These are phyloP conservation scores for Stegodyphus dumicola DNA, from an alignment of 1,140 invertebrate genomes.

Conservation along the genomic window DNA sequence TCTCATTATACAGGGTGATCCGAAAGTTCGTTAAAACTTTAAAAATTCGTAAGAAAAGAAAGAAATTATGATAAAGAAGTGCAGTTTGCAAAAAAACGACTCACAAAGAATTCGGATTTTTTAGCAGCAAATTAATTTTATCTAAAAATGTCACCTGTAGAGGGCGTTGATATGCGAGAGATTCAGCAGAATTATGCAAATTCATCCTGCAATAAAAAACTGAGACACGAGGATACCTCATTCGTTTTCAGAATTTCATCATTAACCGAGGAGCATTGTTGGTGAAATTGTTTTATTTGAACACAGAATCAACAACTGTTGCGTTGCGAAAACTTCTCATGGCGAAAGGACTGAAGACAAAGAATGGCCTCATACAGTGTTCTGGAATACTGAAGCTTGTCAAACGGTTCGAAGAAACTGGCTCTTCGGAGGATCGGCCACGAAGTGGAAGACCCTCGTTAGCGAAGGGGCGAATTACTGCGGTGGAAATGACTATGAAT, in stretches of 20 bases:
- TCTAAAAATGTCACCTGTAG: neutral
- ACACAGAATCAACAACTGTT: neutral
- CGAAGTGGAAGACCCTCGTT: neutral
- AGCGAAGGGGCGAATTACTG: neutral
- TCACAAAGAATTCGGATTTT: no score
- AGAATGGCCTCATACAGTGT: neutral
- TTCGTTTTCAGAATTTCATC: neutral
- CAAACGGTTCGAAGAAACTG: constrained; percentile 1
- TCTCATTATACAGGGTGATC: no score
- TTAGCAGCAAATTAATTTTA: neutral
- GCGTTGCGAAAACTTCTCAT: neutral
- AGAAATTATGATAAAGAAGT: no score
- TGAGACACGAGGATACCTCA: neutral
- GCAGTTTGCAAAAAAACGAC: no score
- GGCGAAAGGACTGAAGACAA: neutral
- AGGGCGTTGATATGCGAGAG: neutral
- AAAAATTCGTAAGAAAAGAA: no score
- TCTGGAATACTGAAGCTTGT: neutral
- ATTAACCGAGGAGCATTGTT: neutral
- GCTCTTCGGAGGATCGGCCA: neutral
- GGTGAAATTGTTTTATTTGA: neutral
- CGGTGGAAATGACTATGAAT: neutral
- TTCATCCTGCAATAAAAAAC: neutral
- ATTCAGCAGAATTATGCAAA: neutral
- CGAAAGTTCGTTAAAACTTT: no score